Evolutionary conservation across 1,140 invertebrate genomes (phyloP).

Genomic region (Sarcophaga bullata): DNA sequence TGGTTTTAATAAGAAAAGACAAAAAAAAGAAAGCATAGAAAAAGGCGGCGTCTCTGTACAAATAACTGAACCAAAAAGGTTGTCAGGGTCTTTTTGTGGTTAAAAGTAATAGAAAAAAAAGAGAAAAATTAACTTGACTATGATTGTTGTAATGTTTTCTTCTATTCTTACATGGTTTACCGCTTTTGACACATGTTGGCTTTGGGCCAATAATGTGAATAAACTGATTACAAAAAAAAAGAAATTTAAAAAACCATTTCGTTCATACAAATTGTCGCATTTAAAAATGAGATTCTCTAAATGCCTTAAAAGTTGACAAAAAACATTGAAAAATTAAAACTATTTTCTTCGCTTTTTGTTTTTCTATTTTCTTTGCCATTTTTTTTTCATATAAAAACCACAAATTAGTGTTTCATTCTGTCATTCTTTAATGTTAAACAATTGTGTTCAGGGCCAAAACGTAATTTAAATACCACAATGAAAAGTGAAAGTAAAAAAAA

Average conservation of each 20-base stretch:
- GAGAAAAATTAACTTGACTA: slow-evolving; percentile 24
- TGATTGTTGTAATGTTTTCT: slow-evolving; percentile 18
- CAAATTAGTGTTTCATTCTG: not conserved
- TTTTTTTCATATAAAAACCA: not conserved
- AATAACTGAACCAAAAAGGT: not conserved
- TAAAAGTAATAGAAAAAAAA: not conserved
- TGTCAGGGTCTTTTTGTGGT: slow-evolving; percentile 12
- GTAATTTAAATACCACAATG: not conserved
- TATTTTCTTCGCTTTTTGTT: not conserved
- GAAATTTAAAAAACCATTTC: not conserved
- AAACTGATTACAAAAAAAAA: not conserved
- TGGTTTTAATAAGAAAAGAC: not conserved
- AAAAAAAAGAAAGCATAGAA: not conserved
- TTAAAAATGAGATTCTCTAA: slow-evolving; percentile 33
- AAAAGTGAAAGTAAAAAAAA: not conserved
- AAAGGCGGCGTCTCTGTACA: not conserved
- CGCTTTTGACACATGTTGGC: slow-evolving; percentile 29
- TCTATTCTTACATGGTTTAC: not conserved
- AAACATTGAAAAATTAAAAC: not conserved
- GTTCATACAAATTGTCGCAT: slow-evolving; percentile 23
- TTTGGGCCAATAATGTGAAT: slow-evolving; percentile 21
- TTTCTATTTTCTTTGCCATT: not conserved
- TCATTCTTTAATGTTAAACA: not conserved
- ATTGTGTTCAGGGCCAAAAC: not conserved
- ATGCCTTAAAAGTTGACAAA: slow-evolving; percentile 14